Evolutionary conservation across 2,113 vertebrate species (phyloP), one percentile per base, ranked within the genome.

Genomic region (Triplophysa dalaica): DNA sequence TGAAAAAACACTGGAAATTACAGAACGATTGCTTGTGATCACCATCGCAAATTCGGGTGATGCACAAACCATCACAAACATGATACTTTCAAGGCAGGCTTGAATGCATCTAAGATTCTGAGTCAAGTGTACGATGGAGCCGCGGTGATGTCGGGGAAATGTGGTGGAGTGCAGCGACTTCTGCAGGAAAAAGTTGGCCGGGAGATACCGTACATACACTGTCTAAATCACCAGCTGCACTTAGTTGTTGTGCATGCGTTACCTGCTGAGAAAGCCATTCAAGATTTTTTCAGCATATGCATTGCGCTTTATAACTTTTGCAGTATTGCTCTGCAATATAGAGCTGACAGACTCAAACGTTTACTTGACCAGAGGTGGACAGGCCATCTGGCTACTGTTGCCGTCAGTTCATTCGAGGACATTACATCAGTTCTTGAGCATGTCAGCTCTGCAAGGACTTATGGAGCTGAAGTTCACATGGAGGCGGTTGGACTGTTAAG

Each of bases 201-300:
- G 10, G 62, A 75, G 11, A 21, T 66, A 1, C 64, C 72, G 0
- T 76, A 81, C 12, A 21, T 76, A 0, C 64, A 81, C 11, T 81
- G 72, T 26, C 70, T 75, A 60, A 81, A 76, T 60, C 80, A 79
- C 65, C 41, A 83, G 12, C 58, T 76, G 2, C 77, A 83, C 29
- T 26, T 82, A 8, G 75, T 82, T 7, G 48, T 82, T 14, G n/a
- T 70, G 1, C 67, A 81, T 76, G 79, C 68, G 1, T 8, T 76
- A 65, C 52, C 65, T 7, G 8, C 26, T 4, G 65, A 80, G 17
- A 21, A 4, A 0, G 22, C 43, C 9, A 6, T 83, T 13, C 16
- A 4, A 10, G 54, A 41, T 9, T 80, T 83, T 16, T 76, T 83
- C 22, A 24, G 17, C 8, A n/a, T 83, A 4, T 80, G 72, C 14